Percentiles rank a stretch among this genome's conserved stretches.
Conservation (phyloP, 2,113 vertebrate genomes). For the Sceloporus undulatus region DNA sequence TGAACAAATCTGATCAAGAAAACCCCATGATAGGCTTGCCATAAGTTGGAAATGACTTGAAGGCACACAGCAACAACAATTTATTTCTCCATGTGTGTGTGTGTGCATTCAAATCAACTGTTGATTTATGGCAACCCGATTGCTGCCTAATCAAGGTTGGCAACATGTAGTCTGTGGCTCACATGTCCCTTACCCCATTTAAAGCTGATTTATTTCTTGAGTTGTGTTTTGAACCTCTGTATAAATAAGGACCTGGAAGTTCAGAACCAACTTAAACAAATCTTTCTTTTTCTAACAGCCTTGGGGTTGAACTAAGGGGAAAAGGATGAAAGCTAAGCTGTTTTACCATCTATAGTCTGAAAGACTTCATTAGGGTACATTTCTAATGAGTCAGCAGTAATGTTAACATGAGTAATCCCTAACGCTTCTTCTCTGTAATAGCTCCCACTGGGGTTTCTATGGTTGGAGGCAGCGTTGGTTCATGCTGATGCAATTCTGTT, state of each 20-base stretch:
- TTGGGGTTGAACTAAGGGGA: not conserved
- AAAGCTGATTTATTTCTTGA: not conserved
- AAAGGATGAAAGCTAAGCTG: not conserved
- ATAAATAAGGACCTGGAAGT: not conserved
- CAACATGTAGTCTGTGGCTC: too few relatives aligned
- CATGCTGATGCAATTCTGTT: not conserved
- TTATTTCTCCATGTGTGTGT: too few relatives aligned
- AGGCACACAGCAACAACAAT: too few relatives aligned
- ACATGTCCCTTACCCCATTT: not conserved
- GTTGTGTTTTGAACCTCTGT: not conserved
- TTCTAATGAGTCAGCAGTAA: not conserved
- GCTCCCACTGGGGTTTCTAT: not conserved
- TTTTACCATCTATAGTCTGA: conserved; percentile 1
- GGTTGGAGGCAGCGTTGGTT: not conserved
- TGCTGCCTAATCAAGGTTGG: too few relatives aligned
- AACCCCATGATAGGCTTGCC: too few relatives aligned
- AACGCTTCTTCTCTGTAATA: not conserved
- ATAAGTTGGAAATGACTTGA: too few relatives aligned
- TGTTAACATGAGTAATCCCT: not conserved
- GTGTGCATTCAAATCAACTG: too few relatives aligned
- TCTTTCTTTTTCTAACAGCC: not conserved
- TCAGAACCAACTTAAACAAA: not conserved
- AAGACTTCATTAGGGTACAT: not conserved
- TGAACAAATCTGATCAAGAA: too few relatives aligned
- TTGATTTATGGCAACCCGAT: too few relatives aligned